Evolutionary conservation across 2,113 vertebrate species (phyloP).

Genomic region (Promerops cafer): DNA sequence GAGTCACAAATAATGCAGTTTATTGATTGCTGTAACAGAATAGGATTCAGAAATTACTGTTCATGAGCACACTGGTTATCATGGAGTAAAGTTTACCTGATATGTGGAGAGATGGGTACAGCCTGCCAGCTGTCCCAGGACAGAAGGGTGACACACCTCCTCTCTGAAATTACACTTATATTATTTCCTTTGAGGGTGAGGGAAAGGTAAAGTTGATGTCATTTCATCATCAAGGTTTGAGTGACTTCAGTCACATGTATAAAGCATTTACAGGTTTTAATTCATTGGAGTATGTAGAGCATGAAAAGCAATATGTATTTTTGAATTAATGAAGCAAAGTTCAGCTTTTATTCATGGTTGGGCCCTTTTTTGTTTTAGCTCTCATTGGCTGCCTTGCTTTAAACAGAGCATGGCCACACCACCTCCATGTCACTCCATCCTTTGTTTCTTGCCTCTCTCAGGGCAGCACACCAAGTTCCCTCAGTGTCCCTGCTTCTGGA

Average conservation of each 20-base stretch:
- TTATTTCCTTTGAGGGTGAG: background rate
- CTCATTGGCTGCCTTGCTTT: background rate
- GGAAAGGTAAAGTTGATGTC: background rate
- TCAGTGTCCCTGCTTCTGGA: background rate
- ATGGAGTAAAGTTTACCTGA: background rate
- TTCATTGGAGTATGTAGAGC: background rate
- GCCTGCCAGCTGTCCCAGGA: background rate
- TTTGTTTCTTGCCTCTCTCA: background rate
- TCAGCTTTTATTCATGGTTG: background rate
- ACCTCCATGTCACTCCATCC: background rate
- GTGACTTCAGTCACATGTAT: background rate
- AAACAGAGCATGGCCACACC: background rate
- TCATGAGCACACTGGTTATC: background rate
- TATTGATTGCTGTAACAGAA: background rate
- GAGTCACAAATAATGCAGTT: background rate
- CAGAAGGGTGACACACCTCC: background rate
- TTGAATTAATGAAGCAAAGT: background rate
- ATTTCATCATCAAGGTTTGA: background rate
- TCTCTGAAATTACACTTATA: background rate
- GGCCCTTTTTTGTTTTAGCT: background rate
- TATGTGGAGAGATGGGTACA: background rate
- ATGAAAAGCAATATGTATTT: background rate
- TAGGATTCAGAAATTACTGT: background rate
- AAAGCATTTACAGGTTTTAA: background rate
- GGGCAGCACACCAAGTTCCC: background rate